Base-by-base conservation (phyloP, 2,888 invertebrate genomes). In the Galerucella pusilla region DNA sequence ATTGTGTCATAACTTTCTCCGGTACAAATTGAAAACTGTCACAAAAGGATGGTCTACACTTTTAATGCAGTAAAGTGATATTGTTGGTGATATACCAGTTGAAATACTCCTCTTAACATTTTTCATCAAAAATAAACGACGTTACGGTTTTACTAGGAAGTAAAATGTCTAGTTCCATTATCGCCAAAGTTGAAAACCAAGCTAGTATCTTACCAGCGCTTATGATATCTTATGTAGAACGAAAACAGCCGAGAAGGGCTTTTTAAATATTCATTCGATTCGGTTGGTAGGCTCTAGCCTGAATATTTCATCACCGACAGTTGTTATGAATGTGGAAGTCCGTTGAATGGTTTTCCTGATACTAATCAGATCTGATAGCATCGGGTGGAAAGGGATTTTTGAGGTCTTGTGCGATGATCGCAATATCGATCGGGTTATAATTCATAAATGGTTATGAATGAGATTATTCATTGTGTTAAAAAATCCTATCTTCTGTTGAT, bases 321-420 rank as follows among this genome's bases (percentile, higher is more conserved):
- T 69, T 61, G n/a, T n/a, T n/a, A 69, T 69, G 69, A 61, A 61
- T 69, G 61, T 69, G 69, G 61, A 69, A 69, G 69, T 69, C 69
- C 60, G 49, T 46, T 61, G 60, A 69, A 69, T 49, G 69, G 11
- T 61, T 49, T 61, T 61, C 49, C 25, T 60, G 69, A 69, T 69
- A 69, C 69, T 69, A 69, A 69, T 69, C 69, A 61, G 61, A 69
- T 61, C 25, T 16, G 69, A 61, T 49, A 25, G 16, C n/a, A 60
- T 69, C 60, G 61, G 61, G 14, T 14, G 61, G 3, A 46, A 68
- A 20, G 59, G 57, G 60, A 68, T 25, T 14, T 59, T 61, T 69
- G 49, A 61, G 20, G 61, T 10, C 46, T 49, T 60, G 16, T 25
- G 46, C 49, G 61, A 42, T 59, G 20, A 60, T 68, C 20, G 20